Evolutionary conservation across 2,888 invertebrate species (phyloP).

Genomic region (Corbicula japonica): DNA sequence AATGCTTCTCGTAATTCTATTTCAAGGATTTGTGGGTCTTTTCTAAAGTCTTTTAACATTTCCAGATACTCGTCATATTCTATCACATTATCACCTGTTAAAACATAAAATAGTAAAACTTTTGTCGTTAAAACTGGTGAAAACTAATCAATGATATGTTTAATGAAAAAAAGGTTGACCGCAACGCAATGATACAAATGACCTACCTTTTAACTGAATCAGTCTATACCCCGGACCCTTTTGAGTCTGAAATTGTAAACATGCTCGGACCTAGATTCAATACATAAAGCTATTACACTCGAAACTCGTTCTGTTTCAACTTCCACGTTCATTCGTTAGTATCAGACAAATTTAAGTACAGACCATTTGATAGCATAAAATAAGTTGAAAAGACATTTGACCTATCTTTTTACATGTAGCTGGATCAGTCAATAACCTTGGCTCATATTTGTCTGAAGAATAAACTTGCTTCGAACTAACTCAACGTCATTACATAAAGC

Average conservation of each 20-base stretch:
- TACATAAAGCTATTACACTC: background rate
- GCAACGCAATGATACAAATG: background rate
- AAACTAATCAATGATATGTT: background rate
- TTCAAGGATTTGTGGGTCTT: constrained; percentile 52
- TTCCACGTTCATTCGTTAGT: too few species aligned
- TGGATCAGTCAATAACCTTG: too few species aligned
- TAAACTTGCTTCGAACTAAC: too few species aligned
- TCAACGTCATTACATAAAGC: too few species aligned
- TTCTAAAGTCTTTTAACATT: constrained; percentile 44
- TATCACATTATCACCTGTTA: constrained; percentile 43
- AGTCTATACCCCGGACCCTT: background rate
- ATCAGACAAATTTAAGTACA: too few species aligned
- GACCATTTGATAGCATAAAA: too few species aligned
- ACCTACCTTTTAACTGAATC: background rate
- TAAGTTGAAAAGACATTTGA: too few species aligned
- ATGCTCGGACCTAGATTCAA: background rate
- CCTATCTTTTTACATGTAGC: too few species aligned
- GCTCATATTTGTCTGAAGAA: too few species aligned
- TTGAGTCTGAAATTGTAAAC: too few species aligned
- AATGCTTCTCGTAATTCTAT: constrained; percentile 66
- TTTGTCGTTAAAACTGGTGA: background rate
- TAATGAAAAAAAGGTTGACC: background rate
- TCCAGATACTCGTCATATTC: constrained; percentile 60
- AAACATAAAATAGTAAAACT: background rate
- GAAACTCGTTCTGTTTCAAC: too few species aligned